Conservation (phyloP, 2,888 invertebrate species). For the Polymixis lichenea region DNA sequence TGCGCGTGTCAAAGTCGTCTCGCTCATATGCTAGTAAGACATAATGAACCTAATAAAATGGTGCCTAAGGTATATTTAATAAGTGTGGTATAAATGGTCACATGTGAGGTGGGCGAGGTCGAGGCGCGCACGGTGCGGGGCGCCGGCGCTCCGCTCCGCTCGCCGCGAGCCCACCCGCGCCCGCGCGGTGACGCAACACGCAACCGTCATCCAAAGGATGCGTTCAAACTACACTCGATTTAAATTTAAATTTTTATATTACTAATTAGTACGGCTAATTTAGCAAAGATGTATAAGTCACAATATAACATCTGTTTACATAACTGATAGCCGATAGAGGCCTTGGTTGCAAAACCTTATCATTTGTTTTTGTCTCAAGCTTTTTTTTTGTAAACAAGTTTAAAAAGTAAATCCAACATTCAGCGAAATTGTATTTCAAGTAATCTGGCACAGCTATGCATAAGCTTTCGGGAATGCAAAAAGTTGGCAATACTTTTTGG, state of each 20-base stretch:
- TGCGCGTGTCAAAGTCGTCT: constrained; percentile 36
- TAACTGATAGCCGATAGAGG: constrained; percentile 27
- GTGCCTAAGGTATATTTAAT: constrained; percentile 41
- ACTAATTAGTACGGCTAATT: constrained; percentile 27
- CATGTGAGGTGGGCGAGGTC: constrained; percentile 80
- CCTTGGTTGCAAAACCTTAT: constrained; percentile 50
- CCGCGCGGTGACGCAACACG: constrained; percentile 76
- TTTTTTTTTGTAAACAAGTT: constrained; percentile 41
- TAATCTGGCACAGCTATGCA: constrained; percentile 38
- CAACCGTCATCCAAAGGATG: constrained; percentile 56
- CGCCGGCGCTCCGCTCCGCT: constrained; percentile 56
- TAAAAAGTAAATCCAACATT: constrained; percentile 32
- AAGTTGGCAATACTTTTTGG: constrained; percentile 42
- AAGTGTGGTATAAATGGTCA: constrained; percentile 66
- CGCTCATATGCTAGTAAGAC: constrained; percentile 9
- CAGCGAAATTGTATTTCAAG: constrained; percentile 38
- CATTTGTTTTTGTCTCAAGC: constrained; percentile 33
- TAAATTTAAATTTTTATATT: constrained; percentile 7
- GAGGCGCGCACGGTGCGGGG: constrained; percentile 49
- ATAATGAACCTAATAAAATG: constrained; percentile 46
- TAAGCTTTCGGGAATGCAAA: constrained; percentile 33
- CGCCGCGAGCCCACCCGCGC: constrained; percentile 52
- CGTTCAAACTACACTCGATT: constrained; percentile 36
- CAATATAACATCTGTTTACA: constrained; percentile 29
- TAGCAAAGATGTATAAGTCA: constrained; percentile 4